Evolutionary conservation across 1,140 invertebrate species (phyloP).

Genomic region (Bombus waltoni): DNA sequence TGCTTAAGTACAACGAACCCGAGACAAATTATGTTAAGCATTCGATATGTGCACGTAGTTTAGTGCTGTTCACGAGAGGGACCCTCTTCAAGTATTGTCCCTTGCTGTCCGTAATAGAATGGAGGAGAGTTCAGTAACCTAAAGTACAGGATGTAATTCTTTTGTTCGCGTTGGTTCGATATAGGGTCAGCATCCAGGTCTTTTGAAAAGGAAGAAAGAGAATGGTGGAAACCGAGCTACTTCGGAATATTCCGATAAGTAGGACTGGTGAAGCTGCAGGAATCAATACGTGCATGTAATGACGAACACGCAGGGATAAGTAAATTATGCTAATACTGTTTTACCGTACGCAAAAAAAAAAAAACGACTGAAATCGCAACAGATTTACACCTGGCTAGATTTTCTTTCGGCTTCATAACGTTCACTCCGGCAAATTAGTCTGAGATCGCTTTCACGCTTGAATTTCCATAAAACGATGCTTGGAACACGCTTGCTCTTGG

Average conservation of each 20-base stretch:
- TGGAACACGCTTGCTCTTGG: neutral
- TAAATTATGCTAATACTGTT: neutral
- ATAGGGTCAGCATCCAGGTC: neutral
- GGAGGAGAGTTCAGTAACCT: neutral
- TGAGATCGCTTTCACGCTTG: neutral
- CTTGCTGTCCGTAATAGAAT: neutral
- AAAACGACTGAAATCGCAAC: too few species aligned
- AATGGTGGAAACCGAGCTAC: neutral
- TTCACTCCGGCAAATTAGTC: neutral
- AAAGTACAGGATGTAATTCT: neutral
- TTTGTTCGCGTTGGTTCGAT: neutral
- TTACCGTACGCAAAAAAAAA: neutral
- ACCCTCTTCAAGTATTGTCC: neutral
- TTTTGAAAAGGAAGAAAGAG: neutral
- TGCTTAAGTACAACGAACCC: too few species aligned
- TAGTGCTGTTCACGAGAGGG: neutral
- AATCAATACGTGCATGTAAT: neutral
- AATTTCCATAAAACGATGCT: neutral
- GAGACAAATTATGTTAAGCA: neutral
- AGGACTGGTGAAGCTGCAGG: neutral
- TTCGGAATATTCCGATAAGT: neutral
- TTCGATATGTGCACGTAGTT: neutral
- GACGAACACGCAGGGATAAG: neutral
- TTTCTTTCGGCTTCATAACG: neutral
- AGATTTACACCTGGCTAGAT: neutral